A percentile compares a stretch with the other conserved stretches of the same genome.
Evolutionary conservation across 2,113 vertebrate genomes (phyloP).

Genomic region (Dromas ardeola): DNA sequence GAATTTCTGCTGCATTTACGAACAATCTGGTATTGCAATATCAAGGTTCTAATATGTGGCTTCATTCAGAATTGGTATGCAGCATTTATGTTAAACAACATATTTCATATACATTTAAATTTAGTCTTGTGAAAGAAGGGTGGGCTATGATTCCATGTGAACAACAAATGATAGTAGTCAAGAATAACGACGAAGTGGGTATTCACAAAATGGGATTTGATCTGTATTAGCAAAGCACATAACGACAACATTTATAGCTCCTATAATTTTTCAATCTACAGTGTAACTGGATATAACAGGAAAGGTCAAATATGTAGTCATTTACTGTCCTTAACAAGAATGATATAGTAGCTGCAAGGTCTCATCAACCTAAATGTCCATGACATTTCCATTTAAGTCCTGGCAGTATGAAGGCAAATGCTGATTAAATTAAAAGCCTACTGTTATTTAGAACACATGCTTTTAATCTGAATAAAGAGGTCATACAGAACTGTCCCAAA

Average conservation of each 20-base stretch:
- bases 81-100: background rate
- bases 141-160: background rate
- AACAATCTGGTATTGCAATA: background rate
- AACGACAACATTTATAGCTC: background rate
- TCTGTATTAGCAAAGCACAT: background rate
- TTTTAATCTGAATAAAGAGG: conserved; percentile 58
- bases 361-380: conserved; percentile 29
- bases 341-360: conserved; percentile 23
- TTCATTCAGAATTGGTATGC: background rate
- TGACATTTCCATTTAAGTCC: conserved; percentile 33
- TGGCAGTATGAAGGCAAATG: conserved; percentile 35
- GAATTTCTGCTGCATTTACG: background rate
- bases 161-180: background rate
- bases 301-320: conserved; percentile 46
- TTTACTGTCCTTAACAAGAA: conserved; percentile 12
- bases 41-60: background rate
- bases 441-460: conserved; percentile 51
- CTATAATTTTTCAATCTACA: background rate
- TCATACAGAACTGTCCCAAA: conserved; percentile 16
- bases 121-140: background rate
- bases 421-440: conserved; percentile 67
- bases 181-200: background rate
- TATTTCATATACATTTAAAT: background rate
- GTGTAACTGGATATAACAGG: background rate
- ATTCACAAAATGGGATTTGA: background rate